Evolutionary conservation across 1,140 invertebrate species (phyloP), one percentile per base, ranked within the genome.

Genomic region (Hormaphis cornu): DNA sequence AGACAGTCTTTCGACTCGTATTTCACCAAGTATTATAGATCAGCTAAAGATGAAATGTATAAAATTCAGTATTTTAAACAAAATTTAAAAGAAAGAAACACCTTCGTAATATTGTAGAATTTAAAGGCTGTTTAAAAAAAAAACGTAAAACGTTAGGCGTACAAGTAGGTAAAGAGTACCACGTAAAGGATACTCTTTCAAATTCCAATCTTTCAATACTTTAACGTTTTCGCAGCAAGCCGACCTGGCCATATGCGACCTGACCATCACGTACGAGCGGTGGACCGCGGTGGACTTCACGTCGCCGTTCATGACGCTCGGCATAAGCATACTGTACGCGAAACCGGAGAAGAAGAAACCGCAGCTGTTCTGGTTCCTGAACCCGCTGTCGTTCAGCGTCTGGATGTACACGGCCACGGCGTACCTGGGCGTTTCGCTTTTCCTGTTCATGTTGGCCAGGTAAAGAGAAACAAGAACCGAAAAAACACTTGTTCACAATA

Each of bases 351-450:
- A 92, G 75, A 91, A 95, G 77, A 87, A 91, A 1, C 91, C 91
- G 1, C 92, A 93, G 80, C 80, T 96, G 69, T 93, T 97, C 80
- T 94, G 91, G 0, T 97, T 97, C 77, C 81, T 96, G 63, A 93
- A 91, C n/a, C 95, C 94, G 0, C 80, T 97, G 2, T 94, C 92
- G 12, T 79, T 94, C 35, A 91, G 93, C 74, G 95, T 97, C 54
- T 97, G 94, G 95, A 91, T 96, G 73, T 95, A 94, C 79, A 95
- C 95, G 89, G 89, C 89, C 1, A 91, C 91, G 1, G 93, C 93
- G 37, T 97, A 95, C 77, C 81, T 97, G 50, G 91, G 91, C 8
- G 93, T 97, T 4, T 95, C 93, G 0, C 86, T 94, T 20, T 81
- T 95, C n/a, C 85, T 97, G 10, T 97, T 95, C 77, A 89, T 97